Percentiles rank a stretch among this genome's conserved stretches.
Conservation (phyloP, 2,888 invertebrate genomes). For the Drosophila niveifrons region DNA sequence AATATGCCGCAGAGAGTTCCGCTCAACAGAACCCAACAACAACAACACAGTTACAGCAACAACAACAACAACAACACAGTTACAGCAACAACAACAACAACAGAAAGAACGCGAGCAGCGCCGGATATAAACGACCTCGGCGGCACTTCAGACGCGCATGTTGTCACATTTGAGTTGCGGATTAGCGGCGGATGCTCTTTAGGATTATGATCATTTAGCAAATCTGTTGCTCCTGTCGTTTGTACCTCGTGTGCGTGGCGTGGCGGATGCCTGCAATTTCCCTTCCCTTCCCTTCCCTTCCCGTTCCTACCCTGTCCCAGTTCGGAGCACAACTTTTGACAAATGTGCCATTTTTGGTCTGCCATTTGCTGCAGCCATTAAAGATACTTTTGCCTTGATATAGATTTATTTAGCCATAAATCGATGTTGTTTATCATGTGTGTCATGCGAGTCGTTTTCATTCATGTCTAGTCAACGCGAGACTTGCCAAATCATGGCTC, state of each 20-base stretch:
- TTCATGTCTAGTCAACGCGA: constrained; percentile 33
- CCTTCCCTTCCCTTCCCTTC: neutral
- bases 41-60: constrained; percentile 6
- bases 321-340: constrained; percentile 64
- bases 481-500: constrained; percentile 33
- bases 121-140: constrained; percentile 53
- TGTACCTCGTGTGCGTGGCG: constrained; percentile 50
- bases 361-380: constrained; percentile 34
- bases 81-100: constrained; percentile 9
- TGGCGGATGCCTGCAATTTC: constrained; percentile 51
- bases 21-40: constrained; percentile 1
- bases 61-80: constrained; percentile 4
- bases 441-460: constrained; percentile 11
- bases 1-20: constrained; percentile 14
- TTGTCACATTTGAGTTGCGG: constrained; percentile 83
- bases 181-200: constrained; percentile 81
- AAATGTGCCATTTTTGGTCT: constrained; percentile 64
- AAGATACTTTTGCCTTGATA: constrained; percentile 18
- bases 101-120: constrained; percentile 11
- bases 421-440: constrained; percentile 36
- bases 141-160: constrained; percentile 82
- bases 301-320: constrained; percentile 7
- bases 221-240: constrained; percentile 84
- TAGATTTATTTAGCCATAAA: constrained; percentile 29
- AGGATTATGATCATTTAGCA: constrained; percentile 84